Conservation (phyloP, 2,797 vertebrate species). For the Poeciliopsis paucimaculata region DNA sequence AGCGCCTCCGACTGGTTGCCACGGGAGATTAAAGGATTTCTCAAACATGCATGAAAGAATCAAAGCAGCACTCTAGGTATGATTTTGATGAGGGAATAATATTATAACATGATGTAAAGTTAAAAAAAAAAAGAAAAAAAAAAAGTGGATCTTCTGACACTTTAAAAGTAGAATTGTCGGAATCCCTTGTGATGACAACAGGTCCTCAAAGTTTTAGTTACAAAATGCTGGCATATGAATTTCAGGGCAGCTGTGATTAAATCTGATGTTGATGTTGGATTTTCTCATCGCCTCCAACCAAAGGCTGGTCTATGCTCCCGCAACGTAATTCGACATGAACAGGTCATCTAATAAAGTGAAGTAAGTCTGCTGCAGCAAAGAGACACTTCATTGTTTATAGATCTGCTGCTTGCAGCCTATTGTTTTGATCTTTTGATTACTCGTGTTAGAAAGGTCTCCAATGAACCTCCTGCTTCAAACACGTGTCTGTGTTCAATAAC, state of each 20-base stretch:
- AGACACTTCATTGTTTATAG: slow-evolving; percentile 31
- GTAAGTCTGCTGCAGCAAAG: slow-evolving; percentile 3
- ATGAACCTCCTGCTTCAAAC: slow-evolving; percentile 24
- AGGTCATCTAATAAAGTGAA: background rate
- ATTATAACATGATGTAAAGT: too few species aligned
- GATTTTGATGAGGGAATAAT: too few species aligned
- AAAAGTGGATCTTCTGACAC: too few species aligned
- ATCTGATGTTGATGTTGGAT: slow-evolving; percentile 8
- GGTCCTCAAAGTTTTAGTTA: background rate
- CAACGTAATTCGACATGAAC: background rate
- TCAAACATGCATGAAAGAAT: too few species aligned
- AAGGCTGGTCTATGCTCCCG: background rate
- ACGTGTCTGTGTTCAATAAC: slow-evolving; percentile 26
- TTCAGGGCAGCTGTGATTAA: background rate
- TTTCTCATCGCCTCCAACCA: slow-evolving; percentile 1
- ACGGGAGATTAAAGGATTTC: too few species aligned
- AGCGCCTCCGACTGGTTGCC: too few species aligned
- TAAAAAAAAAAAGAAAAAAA: too few species aligned
- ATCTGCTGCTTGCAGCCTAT: slow-evolving; percentile 11
- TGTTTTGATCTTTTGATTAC: slow-evolving; percentile 20
- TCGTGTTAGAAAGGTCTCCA: slow-evolving; percentile 26
- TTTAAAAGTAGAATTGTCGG: background rate
- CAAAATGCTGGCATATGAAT: background rate
- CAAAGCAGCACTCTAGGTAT: too few species aligned
- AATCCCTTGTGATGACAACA: background rate